These are phyloP conservation scores for Phaenicophaeus curvirostris DNA, from an alignment of 2,797 vertebrate species.

Conservation along the genomic window DNA sequence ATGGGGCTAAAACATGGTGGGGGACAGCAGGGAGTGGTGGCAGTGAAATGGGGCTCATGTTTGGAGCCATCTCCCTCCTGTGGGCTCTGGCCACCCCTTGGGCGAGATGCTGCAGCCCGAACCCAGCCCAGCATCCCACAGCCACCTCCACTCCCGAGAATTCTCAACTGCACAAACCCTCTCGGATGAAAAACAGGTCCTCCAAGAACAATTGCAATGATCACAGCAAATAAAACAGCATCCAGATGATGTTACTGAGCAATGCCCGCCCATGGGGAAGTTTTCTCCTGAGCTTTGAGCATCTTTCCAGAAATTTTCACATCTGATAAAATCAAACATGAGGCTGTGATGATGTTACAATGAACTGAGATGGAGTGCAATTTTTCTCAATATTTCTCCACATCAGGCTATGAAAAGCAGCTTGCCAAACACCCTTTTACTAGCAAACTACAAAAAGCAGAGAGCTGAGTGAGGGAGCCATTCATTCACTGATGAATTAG, in stretches of 20 bases:
- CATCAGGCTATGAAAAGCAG: neutral
- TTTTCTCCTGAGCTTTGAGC: neutral
- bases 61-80: neutral
- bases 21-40: neutral
- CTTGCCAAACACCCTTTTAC: neutral
- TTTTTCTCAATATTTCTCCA: neutral
- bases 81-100: neutral
- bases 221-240: neutral
- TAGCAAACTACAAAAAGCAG: neutral
- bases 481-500: neutral
- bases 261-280: neutral
- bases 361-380: neutral
- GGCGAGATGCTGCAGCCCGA: neutral
- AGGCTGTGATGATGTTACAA: accelerated
- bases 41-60: neutral
- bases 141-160: neutral
- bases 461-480: neutral
- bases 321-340: neutral
- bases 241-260: no score
- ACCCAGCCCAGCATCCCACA: neutral
- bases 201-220: neutral
- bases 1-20: accelerated
- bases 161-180: accelerated
- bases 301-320: neutral
- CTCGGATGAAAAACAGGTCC: neutral